Evolutionary conservation across 2,888 invertebrate genomes (phyloP), one percentile per base, ranked within the genome.

Genomic region (Caenorhabditis sp.): DNA sequence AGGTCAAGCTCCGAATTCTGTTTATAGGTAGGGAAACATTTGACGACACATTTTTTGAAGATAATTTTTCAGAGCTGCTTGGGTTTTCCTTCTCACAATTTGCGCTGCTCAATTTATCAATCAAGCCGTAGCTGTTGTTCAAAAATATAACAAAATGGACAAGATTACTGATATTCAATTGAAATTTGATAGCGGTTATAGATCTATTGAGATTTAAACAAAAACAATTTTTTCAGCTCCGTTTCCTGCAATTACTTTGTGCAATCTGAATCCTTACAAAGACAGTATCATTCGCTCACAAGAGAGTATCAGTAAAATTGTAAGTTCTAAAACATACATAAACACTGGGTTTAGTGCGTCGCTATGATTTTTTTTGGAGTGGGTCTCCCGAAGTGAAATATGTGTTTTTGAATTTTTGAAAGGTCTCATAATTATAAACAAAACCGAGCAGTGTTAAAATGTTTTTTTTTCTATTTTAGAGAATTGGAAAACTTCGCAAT

Each of bases 121-220:
- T 57, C 83, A 85, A 66, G 84, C 82, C 1, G 66, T 77, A 3
- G 79, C 77, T 10, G 85, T 85, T 1, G 73, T 83, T 27, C 78
- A 82, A 24, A 84, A 84, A 57, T 85, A 83, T 58, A 69, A 79
- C 8, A 66, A 80, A 63, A 84, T 81, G 76, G 85, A 84, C 36
- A 85, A 85, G 59, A 85, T 85, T 31, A 84, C 84, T 3, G 84
- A 84, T 62, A 85, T 85, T 62, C 84, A 85, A 53, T 63, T 85
- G 50, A 84, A 84, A 49, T 84, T 84, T 66, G 84, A 84, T 62
- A 83, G 82, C 26, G 83, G 81, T 77, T 51, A 6, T n/a, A 50
- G 8, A n/a, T 58, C 27, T 2, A 49, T 54, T n/a, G n/a, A n/a
- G n/a, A n/a, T n/a, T n/a, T n/a, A n/a, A n/a, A n/a, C n/a, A n/a